These are phyloP conservation scores for Campoplex nolae DNA, from an alignment of 2,888 invertebrate genomes.

Conservation along the genomic window DNA sequence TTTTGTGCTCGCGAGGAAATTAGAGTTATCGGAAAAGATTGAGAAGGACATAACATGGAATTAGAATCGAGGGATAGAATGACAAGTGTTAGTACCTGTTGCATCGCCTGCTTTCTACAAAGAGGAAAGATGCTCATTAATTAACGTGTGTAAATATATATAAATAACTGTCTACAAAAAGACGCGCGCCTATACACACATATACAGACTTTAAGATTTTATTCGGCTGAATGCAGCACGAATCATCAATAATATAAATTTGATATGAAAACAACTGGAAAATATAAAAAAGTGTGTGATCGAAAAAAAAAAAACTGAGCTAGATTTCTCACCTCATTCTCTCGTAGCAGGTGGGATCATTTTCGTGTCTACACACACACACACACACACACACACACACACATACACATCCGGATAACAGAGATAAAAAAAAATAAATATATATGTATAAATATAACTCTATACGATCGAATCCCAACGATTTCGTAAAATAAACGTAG, in stretches of 20 bases:
- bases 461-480: slow-evolving; percentile 75
- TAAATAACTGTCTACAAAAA: slow-evolving; percentile 49
- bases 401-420: neutral
- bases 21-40: slow-evolving; percentile 9
- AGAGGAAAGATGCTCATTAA: slow-evolving; percentile 43
- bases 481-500: slow-evolving; percentile 76
- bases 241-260: slow-evolving; percentile 31
- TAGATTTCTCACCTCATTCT: slow-evolving; percentile 42
- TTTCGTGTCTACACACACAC: slow-evolving; percentile 10
- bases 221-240: slow-evolving; percentile 15
- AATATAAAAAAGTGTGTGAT: slow-evolving; percentile 39
- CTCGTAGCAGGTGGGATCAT: slow-evolving; percentile 4
- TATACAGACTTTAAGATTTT: slow-evolving; percentile 19
- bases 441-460: slow-evolving; percentile 11
- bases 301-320: slow-evolving; percentile 11
- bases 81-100: slow-evolving; percentile 76
- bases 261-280: neutral
- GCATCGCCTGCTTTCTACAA: slow-evolving; percentile 67
- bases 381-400: slow-evolving; percentile 11
- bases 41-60: slow-evolving; percentile 19
- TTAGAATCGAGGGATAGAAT: slow-evolving; percentile 60
- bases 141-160: slow-evolving; percentile 32
- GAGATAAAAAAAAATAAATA: slow-evolving; percentile 7
- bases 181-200: slow-evolving; percentile 5
- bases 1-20: neutral